Evolutionary conservation across 2,888 invertebrate species (phyloP), one percentile per base, ranked within the genome.

Genomic region (Argynnis bischoffii): DNA sequence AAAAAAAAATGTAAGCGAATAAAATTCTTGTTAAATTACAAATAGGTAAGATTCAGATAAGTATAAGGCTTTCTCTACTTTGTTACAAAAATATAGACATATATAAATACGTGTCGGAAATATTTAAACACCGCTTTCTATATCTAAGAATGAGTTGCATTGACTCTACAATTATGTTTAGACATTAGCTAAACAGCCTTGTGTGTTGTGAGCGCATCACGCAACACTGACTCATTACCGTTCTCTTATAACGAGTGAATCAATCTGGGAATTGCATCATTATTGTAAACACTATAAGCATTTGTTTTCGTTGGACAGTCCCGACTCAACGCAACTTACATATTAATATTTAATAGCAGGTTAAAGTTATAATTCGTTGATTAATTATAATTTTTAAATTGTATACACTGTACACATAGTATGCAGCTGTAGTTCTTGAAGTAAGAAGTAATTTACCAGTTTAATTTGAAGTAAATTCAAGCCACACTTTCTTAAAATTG

Each of bases 201-300:
- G 81, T 79, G 73, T 74, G 71, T 75, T 77, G 84, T 82, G 82
- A 81, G 81, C 75, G 78, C 82, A 84, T 81, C 85, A 84, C 83
- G 81, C 81, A 81, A 80, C 76, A 65, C 74, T 86, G 86, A 87
- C 79, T 87, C 86, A 86, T 78, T 77, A 72, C 74, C 73, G 67
- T 75, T 76, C 77, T 74, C 75, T 72, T 72, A 64, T 63, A 73
- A 70, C 61, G 74, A 74, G 76, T 81, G 82, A 83, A 78, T 82
- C 82, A 79, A 79, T 75, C 76, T 72, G 77, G 75, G 77, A 81
- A 80, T 82, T 81, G 78, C 81, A 78, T 83, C 79, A 82, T 77
- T 82, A 78, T 76, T 72, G 35, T 60, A 55, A 26, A 31, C 14
- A 55, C 64, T 50, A 21, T 66, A 63, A 68, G 63, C 57, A 55